Percentiles rank a stretch among this genome's conserved stretches.
Evolutionary conservation across 2,797 vertebrate species (phyloP).

Genomic region (Crocidura indochinensis): DNA sequence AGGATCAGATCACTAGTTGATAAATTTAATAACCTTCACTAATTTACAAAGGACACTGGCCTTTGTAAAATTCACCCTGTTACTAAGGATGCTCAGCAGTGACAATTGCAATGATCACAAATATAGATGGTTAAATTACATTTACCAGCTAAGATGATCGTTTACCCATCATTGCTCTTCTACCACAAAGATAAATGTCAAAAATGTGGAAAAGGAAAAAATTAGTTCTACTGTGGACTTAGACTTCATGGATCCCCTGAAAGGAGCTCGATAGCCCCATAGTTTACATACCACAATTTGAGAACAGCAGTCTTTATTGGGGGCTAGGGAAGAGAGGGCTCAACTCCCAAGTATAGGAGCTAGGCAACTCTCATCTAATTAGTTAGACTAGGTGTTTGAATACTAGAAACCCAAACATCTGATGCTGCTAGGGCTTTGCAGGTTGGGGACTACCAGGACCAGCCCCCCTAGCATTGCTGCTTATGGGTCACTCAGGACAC

Average conservation of each 20-base stretch:
- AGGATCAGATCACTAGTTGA: constrained; percentile 24
- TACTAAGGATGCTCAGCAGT: background rate
- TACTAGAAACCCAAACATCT: too few species aligned
- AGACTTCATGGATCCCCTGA: background rate
- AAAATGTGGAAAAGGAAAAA: constrained; percentile 35
- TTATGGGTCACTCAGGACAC: too few species aligned
- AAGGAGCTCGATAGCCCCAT: background rate
- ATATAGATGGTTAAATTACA: background rate
- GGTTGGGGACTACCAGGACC: too few species aligned
- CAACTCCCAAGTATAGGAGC: constrained; percentile 7
- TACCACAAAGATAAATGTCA: constrained; percentile 23
- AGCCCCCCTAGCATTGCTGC: too few species aligned
- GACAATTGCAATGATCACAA: constrained; percentile 52
- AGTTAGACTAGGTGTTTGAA: too few species aligned
- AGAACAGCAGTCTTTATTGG: constrained; percentile 16
- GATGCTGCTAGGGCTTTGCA: too few species aligned
- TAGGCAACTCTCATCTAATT: too few species aligned
- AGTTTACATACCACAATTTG: background rate
- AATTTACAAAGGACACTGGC: constrained; percentile 9
- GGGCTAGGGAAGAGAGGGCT: constrained; percentile 44
- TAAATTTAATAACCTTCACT: constrained; percentile 47
- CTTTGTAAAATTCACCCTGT: background rate
- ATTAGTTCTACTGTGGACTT: constrained; percentile 24
- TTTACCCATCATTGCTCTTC: constrained; percentile 25
- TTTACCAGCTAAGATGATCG: constrained; percentile 36